A percentile compares a stretch with the other conserved stretches of the same genome.
Evolutionary conservation across 2,797 vertebrate genomes (phyloP).

Genomic region (Crax fasciolata): DNA sequence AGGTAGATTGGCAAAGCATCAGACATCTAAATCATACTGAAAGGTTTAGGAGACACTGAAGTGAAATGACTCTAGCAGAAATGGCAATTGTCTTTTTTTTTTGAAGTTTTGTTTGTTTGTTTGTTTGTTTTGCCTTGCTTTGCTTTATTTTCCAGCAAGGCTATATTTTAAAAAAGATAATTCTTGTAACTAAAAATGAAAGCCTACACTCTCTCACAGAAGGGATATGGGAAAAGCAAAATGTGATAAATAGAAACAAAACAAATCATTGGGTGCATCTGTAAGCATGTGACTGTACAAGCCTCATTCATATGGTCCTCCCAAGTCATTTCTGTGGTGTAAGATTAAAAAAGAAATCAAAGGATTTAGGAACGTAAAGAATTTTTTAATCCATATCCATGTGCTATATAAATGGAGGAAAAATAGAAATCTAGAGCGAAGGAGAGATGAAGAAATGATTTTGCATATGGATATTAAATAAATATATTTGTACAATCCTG

Average conservation of each 20-base stretch:
- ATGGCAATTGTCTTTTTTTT: background rate
- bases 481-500: background rate
- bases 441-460: background rate
- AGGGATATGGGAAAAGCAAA: background rate
- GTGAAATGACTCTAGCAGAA: background rate
- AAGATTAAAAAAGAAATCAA: background rate
- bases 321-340: background rate
- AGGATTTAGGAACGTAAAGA: background rate
- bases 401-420: accelerated
- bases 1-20: background rate
- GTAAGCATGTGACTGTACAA: background rate
- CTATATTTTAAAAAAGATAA: background rate
- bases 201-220: background rate
- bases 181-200: background rate
- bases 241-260: background rate
- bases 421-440: background rate
- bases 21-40: conserved; percentile 18
- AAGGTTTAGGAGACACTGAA: background rate
- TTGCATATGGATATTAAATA: background rate
- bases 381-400: background rate
- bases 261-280: background rate
- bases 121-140: too few relatives aligned
- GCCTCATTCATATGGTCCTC: background rate
- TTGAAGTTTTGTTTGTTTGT: background rate
- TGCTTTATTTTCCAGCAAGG: background rate